These are phyloP conservation scores for Zoroaster sp. DNA, from an alignment of 53 echinoderm and acorn worm species.

Conservation along the genomic window DNA sequence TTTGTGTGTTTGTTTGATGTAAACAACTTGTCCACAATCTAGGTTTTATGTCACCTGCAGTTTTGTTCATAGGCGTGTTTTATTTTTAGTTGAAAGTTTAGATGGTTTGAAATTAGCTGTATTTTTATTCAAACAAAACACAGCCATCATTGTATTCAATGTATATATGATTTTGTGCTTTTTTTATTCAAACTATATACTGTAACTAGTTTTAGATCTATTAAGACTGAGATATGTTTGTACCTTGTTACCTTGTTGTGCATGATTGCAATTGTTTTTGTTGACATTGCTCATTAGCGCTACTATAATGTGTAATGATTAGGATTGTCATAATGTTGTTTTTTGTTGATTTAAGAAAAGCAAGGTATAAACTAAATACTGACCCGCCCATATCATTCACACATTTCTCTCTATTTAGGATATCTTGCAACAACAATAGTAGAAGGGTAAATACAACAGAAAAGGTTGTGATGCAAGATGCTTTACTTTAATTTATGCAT, in stretches of 20 bases:
- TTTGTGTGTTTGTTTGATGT: not conserved
- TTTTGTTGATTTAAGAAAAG: not conserved
- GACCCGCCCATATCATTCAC: not conserved
- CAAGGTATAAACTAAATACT: not conserved
- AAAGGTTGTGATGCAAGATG: not conserved
- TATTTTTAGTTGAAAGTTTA: conserved; percentile 8
- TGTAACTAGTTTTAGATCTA: not conserved
- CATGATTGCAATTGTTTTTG: not conserved
- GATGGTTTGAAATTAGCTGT: not conserved
- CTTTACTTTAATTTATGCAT: not conserved
- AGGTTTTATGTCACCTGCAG: not conserved
- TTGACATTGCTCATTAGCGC: not conserved
- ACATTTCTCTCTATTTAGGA: not conserved
- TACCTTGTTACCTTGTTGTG: not conserved
- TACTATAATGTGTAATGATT: not conserved
- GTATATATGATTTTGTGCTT: conserved; percentile 35
- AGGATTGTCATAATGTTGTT: not conserved
- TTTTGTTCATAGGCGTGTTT: not conserved
- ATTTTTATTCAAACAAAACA: not conserved
- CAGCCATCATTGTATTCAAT: conserved; percentile 26
- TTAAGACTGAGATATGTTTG: not conserved
- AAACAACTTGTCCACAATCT: not conserved
- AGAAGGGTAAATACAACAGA: not conserved
- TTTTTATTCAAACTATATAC: conserved; percentile 8
- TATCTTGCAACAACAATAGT: not conserved